Conservation (phyloP, 1,140 invertebrate genomes). For the Dendroctonus ponderosae region DNA sequence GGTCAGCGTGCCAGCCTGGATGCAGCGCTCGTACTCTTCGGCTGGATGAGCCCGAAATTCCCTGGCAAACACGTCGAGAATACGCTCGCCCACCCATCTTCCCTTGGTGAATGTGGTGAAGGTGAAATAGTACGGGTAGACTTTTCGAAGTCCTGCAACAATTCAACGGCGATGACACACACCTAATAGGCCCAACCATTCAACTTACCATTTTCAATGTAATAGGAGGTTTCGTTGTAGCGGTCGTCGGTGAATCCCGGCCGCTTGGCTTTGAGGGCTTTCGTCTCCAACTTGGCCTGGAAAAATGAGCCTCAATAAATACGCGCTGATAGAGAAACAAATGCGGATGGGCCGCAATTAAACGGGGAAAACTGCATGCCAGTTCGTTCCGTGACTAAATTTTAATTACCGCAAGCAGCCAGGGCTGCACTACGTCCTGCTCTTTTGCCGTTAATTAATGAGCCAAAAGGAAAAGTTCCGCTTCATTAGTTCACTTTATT, state of each 20-base stretch:
- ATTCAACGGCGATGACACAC: background rate
- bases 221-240: slow-evolving; percentile 94
- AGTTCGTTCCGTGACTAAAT: slow-evolving; percentile 18
- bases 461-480: slow-evolving; percentile 11
- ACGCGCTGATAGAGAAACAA: background rate
- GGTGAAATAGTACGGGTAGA: slow-evolving; percentile 97
- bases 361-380: background rate
- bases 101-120: slow-evolving; percentile 97
- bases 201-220: slow-evolving; percentile 89
- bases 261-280: slow-evolving; percentile 87
- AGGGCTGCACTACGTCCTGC: slow-evolving; percentile 7
- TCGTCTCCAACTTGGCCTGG: slow-evolving; percentile 90
- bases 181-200: background rate
- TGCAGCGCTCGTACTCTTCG: slow-evolving; percentile 88
- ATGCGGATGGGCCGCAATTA: slow-evolving; percentile 3
- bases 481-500: slow-evolving; percentile 17
- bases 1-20: slow-evolving; percentile 85
- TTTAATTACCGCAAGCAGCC: slow-evolving; percentile 6
- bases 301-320: slow-evolving; percentile 55
- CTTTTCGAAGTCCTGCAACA: slow-evolving; percentile 87
- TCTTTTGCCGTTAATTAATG: slow-evolving; percentile 12
- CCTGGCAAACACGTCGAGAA: slow-evolving; percentile 89
- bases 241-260: slow-evolving; percentile 89
- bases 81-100: slow-evolving; percentile 92
- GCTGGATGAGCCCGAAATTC: slow-evolving; percentile 93